Evolutionary conservation across 2,888 invertebrate genomes (phyloP), one percentile per base, ranked within the genome.

Genomic region (Conchocele bisecta): DNA sequence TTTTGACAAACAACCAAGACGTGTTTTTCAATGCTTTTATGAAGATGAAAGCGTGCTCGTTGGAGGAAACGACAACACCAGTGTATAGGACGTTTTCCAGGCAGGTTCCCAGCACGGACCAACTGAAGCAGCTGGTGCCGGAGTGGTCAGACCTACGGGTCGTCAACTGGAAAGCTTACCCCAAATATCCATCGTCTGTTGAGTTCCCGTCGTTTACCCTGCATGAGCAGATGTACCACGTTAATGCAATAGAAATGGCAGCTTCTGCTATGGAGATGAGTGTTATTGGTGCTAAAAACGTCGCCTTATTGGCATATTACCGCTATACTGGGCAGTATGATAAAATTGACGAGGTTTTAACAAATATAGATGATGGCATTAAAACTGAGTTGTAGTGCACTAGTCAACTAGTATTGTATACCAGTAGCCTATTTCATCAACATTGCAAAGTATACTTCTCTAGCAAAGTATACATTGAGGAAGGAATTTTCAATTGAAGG

Each of bases 231-330:
- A 81, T 94, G 50, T 94, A 93, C 85, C 92, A 94, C 82, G 86
- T 93, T 0, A 94, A 94, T 90, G 93, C 93, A 5, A 93, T 94
- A 57, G 94, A 94, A 86, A 93, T 93, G 92, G 93, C 93, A 1
- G 94, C 94, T 0, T 94, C 94, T 85, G 94, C 94, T 0, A 94
- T 94, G 93, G 94, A 94, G 91, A 94, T 94, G 94, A 93, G 93
- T 85, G 92, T 92, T 7, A 93, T 94, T 68, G 92, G 92, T 42
- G 94, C 92, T 3, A 92, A 92, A 84, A 94, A 94, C 89, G 93
- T 93, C 28, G 94, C 94, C 11, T 88, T 93, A 54, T 88, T 94
- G 46, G 92, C 93, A 0, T 88, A 91, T 72, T 92, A 93, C 53
- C 85, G 90, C 42, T 89, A 88, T 84, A 72, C 77, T 50, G 83